Conservation (phyloP, 2,113 vertebrate genomes). For the Antechinus flavipes region DNA sequence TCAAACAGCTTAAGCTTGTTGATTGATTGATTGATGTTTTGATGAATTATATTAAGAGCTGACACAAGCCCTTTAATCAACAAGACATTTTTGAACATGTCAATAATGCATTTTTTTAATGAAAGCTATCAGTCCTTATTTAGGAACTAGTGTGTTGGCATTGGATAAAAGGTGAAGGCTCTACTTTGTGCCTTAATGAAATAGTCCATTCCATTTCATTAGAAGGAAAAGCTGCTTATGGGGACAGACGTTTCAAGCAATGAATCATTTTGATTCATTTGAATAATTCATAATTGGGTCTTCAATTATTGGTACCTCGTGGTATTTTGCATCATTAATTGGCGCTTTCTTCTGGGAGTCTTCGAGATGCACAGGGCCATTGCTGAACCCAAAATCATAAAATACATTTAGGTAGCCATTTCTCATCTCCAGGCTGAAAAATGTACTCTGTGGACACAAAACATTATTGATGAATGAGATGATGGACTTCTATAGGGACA, state of each 20-base stretch:
- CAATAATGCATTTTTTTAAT: slow-evolving; percentile 28
- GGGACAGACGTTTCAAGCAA: not conserved
- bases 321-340: slow-evolving; percentile 96
- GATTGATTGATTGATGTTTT: not conserved
- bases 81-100: slow-evolving; percentile 15
- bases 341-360: slow-evolving; percentile 90
- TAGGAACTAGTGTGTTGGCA: slow-evolving; percentile 21
- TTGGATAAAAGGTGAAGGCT: not conserved
- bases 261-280: not conserved
- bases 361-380: slow-evolving; percentile 90
- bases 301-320: slow-evolving; percentile 90
- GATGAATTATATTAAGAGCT: not conserved
- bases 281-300: not conserved
- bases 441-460: slow-evolving; percentile 88
- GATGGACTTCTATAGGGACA: not conserved
- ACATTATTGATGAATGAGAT: slow-evolving; percentile 21
- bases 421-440: slow-evolving; percentile 94
- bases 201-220: not conserved
- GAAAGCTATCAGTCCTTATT: slow-evolving; percentile 21
- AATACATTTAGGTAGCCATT: slow-evolving; percentile 91
- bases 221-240: not conserved
- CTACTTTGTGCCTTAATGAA: not conserved
- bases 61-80: not conserved
- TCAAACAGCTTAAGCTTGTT: slow-evolving; percentile 4
- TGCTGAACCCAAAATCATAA: slow-evolving; percentile 95